A percentile compares a stretch with the other conserved stretches of the same genome.
These are phyloP conservation scores for Coregonus clupeaformis DNA, from an alignment of 2,113 vertebrate genomes.

Conservation along the genomic window DNA sequence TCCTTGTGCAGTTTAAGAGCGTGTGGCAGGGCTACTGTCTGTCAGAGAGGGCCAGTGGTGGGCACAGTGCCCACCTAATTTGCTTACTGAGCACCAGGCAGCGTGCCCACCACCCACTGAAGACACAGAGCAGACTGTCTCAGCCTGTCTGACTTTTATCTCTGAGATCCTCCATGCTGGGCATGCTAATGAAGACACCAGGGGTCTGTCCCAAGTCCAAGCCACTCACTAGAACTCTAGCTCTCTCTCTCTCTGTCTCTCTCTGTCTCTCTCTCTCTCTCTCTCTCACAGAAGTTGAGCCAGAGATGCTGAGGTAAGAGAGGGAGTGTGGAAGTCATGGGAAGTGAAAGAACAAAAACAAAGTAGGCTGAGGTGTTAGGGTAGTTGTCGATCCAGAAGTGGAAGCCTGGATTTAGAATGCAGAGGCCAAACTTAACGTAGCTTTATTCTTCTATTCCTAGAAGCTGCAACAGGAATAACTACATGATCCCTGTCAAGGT, in stretches of 20 bases:
- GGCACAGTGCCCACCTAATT: constrained; percentile 58
- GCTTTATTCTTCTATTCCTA: neutral
- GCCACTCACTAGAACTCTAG: constrained; percentile 30
- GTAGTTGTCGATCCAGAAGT: constrained; percentile 20
- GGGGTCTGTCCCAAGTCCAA: constrained; percentile 43
- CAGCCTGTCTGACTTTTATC: constrained; percentile 55
- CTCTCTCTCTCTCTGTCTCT: neutral
- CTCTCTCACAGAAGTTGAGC: constrained; percentile 34
- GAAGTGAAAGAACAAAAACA: neutral
- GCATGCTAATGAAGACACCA: constrained; percentile 55
- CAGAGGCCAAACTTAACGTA: neutral
- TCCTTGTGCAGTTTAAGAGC: constrained; percentile 57
- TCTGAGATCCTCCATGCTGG: constrained; percentile 53
- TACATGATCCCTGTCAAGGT: constrained; percentile 3
- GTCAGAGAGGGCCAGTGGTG: constrained; percentile 40
- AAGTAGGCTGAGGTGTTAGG: neutral
- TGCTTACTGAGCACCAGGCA: constrained; percentile 59
- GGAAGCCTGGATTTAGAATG: constrained; percentile 20
- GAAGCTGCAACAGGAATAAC: constrained; percentile 22
- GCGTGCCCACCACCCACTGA: constrained; percentile 46
- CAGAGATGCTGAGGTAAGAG: constrained; percentile 18
- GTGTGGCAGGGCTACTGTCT: constrained; percentile 49
- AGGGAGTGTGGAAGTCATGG: neutral
- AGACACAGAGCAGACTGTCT: constrained; percentile 52
- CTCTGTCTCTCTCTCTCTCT: neutral